Evolutionary conservation across 1,140 invertebrate species (phyloP), one percentile per base, ranked within the genome.

Genomic region (Drosophila sp.): DNA sequence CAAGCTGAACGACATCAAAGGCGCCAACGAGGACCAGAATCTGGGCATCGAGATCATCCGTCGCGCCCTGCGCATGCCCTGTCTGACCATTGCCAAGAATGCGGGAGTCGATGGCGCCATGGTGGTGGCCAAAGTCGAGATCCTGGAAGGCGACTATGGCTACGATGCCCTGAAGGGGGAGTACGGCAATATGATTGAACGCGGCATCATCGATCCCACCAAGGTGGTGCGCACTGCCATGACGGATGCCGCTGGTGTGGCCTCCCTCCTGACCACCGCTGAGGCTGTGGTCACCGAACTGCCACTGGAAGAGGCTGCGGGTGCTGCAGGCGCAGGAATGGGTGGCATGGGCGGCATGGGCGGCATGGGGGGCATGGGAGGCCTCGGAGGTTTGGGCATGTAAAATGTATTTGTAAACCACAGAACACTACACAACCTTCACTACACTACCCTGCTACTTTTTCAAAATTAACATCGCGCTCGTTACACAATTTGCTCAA

Each of bases 171-270:
- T 99, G 23, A 98, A 97, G 75, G 96, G 97, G 90, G 96, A 98
- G 92, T 99, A 97, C 93, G 97, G 98, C 1, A 97, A 99, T 92
- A 97, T 99, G 96, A 97, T 99, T 82, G 96, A 98, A 82, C 96
- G 96, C 81, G 99, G 99, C 73, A 99, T 99, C 82, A 99, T 99
- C 92, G 99, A 99, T 93, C 99, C 99, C 6, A 99, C 99, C 2
- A 99, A 99, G 93, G 97, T 99, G 77, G 98, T 99, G 0, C 94
- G 98, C 85, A 99, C 98, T 58, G 98, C 98, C 1, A 93, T 99
- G n/a, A 97, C 98, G n/a, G 98, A 99, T 93, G 99, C 99, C 7
- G 96, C 98, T 67, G 98, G 99, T 62, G 98, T 99, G 25, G 98
- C 99, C 1, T 99, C 98, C 0, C 93, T 99, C 0, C 93, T 99